phyloP scores from a whole-genome alignment of 2,888 invertebrate species.

The Lochmaea crataegi region DNA sequence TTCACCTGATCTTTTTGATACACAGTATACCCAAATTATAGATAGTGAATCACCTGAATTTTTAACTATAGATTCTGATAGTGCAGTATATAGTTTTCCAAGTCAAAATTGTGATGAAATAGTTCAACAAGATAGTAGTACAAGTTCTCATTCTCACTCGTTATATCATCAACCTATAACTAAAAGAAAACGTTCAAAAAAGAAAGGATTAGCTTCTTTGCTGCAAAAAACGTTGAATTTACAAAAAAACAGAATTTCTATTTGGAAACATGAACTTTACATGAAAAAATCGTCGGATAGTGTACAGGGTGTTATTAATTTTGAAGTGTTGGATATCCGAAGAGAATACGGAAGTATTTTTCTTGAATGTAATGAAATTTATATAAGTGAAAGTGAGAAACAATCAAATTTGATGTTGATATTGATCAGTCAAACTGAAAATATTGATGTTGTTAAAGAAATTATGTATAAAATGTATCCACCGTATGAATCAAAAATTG shows the following conservation, averaged over 20 bases:
- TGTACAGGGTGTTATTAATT: slow-evolving; percentile 51
- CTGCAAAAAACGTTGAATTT: slow-evolving; percentile 66
- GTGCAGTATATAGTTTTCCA: slow-evolving; percentile 44
- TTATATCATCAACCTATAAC: slow-evolving; percentile 50
- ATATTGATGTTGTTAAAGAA: slow-evolving; percentile 41
- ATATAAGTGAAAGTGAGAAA: slow-evolving; percentile 15
- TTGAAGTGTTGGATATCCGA: slow-evolving; percentile 49
- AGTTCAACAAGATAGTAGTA: slow-evolving; percentile 28
- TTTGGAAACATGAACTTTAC: slow-evolving; percentile 70
- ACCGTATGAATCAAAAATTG: slow-evolving; percentile 44
- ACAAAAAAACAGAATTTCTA: slow-evolving; percentile 64
- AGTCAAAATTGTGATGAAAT: slow-evolving; percentile 47
- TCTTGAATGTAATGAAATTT: slow-evolving; percentile 47
- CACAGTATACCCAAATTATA: slow-evolving; percentile 38
- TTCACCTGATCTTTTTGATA: slow-evolving; percentile 42
- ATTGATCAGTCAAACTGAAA: slow-evolving; percentile 44
- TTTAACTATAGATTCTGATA: slow-evolving; percentile 1
- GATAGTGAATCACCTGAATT: slow-evolving; percentile 39
- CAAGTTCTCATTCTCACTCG: slow-evolving; percentile 19
- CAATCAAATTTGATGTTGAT: slow-evolving; percentile 49
- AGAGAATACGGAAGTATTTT: slow-evolving; percentile 54
- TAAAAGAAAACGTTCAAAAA: slow-evolving; percentile 63
- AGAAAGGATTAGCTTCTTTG: slow-evolving; percentile 66
- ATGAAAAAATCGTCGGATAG: slow-evolving; percentile 60
- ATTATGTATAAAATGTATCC: slow-evolving; percentile 52